Conservation (phyloP, 2,888 invertebrate species). For the Brenthis hecate region DNA sequence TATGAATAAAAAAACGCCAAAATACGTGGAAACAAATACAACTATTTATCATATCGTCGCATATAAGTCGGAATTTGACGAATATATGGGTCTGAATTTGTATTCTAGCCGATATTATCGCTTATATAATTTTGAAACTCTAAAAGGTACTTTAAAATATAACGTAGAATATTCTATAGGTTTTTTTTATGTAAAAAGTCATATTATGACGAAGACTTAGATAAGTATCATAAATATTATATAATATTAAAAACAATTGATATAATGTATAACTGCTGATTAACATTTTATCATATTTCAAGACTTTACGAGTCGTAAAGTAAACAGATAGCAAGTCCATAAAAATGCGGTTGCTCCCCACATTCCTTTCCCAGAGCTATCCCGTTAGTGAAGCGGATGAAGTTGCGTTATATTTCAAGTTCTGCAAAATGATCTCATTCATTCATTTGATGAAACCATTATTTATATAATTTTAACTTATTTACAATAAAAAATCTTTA, state of each 20-base stretch:
- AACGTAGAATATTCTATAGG: too few species aligned
- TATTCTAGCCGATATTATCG: too few species aligned
- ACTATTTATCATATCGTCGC: too few species aligned
- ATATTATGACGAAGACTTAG: too few species aligned
- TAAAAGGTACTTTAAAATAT: too few species aligned
- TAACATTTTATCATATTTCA: background rate
- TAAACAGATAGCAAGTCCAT: background rate
- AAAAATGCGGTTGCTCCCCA: constrained; percentile 19
- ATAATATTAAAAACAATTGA: background rate
- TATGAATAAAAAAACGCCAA: too few species aligned
- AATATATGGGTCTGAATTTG: too few species aligned
- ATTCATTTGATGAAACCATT: constrained; percentile 1
- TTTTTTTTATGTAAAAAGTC: too few species aligned
- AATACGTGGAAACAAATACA: too few species aligned
- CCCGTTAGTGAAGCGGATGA: constrained; percentile 33
- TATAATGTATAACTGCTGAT: background rate
- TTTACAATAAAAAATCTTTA: background rate
- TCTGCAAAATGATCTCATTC: constrained; percentile 19
- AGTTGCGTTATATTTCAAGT: constrained; percentile 20
- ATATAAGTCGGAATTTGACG: too few species aligned
- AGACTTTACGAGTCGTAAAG: constrained; percentile 5
- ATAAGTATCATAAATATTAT: too few species aligned
- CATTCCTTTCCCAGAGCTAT: constrained; percentile 28
- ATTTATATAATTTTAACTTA: background rate
- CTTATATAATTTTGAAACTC: too few species aligned